Evolutionary conservation across 2,888 invertebrate genomes (phyloP).

Genomic region (Diachrysia chrysitis): DNA sequence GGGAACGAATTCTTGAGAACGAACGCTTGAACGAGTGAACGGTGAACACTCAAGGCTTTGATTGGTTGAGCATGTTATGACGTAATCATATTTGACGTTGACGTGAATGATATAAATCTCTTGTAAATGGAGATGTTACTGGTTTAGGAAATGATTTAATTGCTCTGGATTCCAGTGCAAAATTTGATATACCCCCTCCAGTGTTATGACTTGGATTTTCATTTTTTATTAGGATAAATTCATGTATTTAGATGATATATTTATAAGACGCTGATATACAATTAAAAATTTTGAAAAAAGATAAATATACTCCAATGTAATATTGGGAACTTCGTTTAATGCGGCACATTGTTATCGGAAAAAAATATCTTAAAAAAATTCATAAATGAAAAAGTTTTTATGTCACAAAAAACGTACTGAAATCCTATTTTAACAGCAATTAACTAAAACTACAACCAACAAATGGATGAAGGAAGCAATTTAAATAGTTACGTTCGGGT

Average conservation of each 20-base stretch:
- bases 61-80: constrained; percentile 38
- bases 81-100: constrained; percentile 24
- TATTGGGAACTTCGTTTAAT: no score
- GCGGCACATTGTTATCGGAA: no score
- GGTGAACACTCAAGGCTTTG: constrained; percentile 28
- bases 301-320: no score
- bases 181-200: no score
- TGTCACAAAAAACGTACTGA: no score
- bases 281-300: no score
- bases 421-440: constrained; percentile 11
- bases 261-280: no score
- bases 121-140: background rate
- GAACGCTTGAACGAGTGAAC: constrained; percentile 34
- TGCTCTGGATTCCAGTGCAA: background rate
- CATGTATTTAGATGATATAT: no score
- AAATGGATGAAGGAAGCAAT: constrained; percentile 62
- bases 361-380: no score
- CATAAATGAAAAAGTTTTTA: no score
- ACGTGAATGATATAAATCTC: background rate
- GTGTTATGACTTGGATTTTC: no score
- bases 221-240: no score
- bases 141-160: background rate
- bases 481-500: constrained; percentile 70
- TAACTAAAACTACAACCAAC: constrained; percentile 11
- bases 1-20: constrained; percentile 46